These are phyloP conservation scores for Sebastes glaucus DNA, from an alignment of 2,797 vertebrate genomes.

Conservation along the genomic window DNA sequence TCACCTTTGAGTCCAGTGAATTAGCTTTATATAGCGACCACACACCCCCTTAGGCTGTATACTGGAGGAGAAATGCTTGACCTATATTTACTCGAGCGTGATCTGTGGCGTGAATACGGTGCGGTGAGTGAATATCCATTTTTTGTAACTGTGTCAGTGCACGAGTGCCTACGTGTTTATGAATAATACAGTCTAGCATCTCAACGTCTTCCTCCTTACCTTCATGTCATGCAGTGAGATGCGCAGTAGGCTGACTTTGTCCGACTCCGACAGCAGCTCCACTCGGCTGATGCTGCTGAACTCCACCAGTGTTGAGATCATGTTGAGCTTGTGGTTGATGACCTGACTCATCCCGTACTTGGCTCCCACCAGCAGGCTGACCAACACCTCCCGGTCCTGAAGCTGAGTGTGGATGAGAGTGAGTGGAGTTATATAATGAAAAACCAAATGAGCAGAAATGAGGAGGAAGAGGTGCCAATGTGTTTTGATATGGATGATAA, in stretches of 20 bases:
- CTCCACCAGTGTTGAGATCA: slow-evolving; percentile 92
- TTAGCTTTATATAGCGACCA: slow-evolving; percentile 35
- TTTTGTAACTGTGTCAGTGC: slow-evolving; percentile 40
- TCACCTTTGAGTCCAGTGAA: slow-evolving; percentile 63
- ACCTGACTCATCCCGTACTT: slow-evolving; percentile 97
- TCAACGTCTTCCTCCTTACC: slow-evolving; percentile 77
- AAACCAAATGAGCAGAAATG: not conserved
- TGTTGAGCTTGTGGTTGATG: slow-evolving; percentile 97
- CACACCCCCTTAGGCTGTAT: slow-evolving; percentile 48
- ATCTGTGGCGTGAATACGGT: slow-evolving; percentile 20
- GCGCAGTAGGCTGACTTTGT: slow-evolving; percentile 94
- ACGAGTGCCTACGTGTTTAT: slow-evolving; percentile 26
- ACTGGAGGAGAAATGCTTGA: slow-evolving; percentile 53
- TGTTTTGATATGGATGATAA: not conserved
- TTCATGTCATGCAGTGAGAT: slow-evolving; percentile 97
- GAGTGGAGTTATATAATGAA: not conserved
- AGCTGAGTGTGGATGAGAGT: slow-evolving; percentile 77
- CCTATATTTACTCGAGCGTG: slow-evolving; percentile 67
- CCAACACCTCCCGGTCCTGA: slow-evolving; percentile 93
- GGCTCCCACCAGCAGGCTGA: slow-evolving; percentile 93
- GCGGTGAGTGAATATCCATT: slow-evolving; percentile 33
- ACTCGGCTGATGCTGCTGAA: slow-evolving; percentile 94
- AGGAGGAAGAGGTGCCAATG: not conserved
- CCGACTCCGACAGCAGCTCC: slow-evolving; percentile 91
- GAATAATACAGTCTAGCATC: slow-evolving; percentile 36